Percentiles rank a stretch among this genome's conserved stretches.
These are phyloP conservation scores for Bothrops alternatus DNA, from an alignment of 2,797 vertebrate species.

Conservation along the genomic window DNA sequence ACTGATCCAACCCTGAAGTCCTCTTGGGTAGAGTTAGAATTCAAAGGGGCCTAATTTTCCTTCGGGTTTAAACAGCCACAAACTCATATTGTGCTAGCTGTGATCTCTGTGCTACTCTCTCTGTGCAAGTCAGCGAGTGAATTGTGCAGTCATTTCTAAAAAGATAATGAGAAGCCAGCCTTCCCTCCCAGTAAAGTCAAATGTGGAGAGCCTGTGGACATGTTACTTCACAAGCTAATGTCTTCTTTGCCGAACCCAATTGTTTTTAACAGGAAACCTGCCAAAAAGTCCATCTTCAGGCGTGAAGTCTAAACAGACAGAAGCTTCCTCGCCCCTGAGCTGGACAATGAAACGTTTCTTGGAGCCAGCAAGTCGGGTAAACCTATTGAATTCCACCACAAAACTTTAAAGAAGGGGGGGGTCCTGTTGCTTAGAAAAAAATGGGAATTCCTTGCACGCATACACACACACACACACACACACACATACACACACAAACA, in stretches of 20 bases:
- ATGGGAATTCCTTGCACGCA: not conserved
- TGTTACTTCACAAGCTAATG: slow-evolving; percentile 12
- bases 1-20: not conserved
- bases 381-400: slow-evolving; percentile 36
- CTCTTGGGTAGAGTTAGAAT: not conserved
- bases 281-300: slow-evolving; percentile 80
- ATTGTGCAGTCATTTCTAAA: not conserved
- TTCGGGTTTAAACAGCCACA: not conserved
- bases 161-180: not conserved
- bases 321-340: slow-evolving; percentile 74
- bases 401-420: slow-evolving; percentile 17
- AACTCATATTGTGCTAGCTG: not conserved
- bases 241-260: slow-evolving; percentile 26
- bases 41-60: not conserved
- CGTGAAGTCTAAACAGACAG: slow-evolving; percentile 77
- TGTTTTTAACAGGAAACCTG: slow-evolving; percentile 72
- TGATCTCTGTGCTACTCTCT: too few relatives aligned
- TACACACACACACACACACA: not conserved
- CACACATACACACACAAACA: not conserved
- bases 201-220: not conserved
- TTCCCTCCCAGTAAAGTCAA: not conserved
- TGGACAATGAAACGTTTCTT: slow-evolving; percentile 85
- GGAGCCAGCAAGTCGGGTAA: slow-evolving; percentile 80
- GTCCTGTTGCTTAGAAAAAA: slow-evolving; percentile 7
- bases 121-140: not conserved